phyloP scores from a whole-genome alignment of 1,140 invertebrate genomes.

The Diorhabda sublineata region DNA sequence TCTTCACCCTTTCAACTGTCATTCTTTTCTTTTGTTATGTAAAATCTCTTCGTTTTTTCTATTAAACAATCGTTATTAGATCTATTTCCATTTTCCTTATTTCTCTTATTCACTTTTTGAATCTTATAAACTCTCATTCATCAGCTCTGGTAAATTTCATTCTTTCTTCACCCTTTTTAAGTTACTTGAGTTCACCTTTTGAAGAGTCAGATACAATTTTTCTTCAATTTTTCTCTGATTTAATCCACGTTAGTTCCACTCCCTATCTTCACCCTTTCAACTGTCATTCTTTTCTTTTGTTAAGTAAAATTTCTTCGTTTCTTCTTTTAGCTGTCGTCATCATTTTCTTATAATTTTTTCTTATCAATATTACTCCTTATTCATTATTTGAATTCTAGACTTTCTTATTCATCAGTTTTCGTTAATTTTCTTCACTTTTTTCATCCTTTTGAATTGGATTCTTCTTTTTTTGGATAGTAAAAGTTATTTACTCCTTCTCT shows the following conservation, averaged over 20 bases:
- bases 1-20: no score
- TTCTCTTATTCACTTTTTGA: not conserved
- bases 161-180: not conserved
- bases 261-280: no score
- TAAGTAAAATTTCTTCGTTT: not conserved
- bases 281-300: no score
- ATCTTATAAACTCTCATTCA: not conserved
- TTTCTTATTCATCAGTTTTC: not conserved
- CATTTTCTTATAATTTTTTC: not conserved
- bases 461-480: no score
- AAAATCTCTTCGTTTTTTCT: not conserved
- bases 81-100: not conserved
- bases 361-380: not conserved
- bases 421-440: not conserved
- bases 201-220: no score
- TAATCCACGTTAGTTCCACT: no score
- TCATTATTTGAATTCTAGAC: not conserved
- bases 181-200: no score
- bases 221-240: no score
- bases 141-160: not conserved
- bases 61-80: not conserved
- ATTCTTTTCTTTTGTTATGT: no score
- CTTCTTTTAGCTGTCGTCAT: not conserved
- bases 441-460: no score
- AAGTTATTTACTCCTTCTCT: no score